A percentile compares a stretch with the other conserved stretches of the same genome.
Evolutionary conservation across 2,797 vertebrate species (phyloP).

Genomic region (Anguilla megastoma): DNA sequence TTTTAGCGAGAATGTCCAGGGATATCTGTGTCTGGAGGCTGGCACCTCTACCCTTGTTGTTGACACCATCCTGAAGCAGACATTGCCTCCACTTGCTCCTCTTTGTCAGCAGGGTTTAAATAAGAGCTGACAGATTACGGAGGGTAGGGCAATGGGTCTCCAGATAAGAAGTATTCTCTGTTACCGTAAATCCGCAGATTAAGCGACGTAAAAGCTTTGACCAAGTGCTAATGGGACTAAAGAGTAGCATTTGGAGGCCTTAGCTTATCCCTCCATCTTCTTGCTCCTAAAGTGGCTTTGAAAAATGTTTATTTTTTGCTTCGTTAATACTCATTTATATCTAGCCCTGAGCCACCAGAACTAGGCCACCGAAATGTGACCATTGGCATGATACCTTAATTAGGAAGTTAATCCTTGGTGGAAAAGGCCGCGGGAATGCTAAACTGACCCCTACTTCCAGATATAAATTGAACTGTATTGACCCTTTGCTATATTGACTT

Average conservation of each 20-base stretch:
- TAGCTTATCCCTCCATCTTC: constrained; percentile 63
- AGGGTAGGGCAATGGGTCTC: constrained; percentile 66
- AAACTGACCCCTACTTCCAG: background rate
- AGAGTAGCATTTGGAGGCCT: constrained; percentile 59
- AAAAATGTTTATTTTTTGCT: constrained; percentile 35
- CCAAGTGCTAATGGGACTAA: constrained; percentile 63
- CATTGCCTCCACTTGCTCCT: background rate
- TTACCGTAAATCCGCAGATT: constrained; percentile 81
- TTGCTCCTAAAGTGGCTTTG: constrained; percentile 23
- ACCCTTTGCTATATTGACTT: background rate
- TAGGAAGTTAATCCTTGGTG: constrained; percentile 68
- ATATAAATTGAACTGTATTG: background rate
- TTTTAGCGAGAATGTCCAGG: constrained; percentile 52
- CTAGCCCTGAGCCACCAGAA: constrained; percentile 51
- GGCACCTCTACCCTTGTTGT: constrained; percentile 40
- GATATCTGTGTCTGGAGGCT: constrained; percentile 70
- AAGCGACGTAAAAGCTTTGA: constrained; percentile 49
- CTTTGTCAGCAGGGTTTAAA: constrained; percentile 60
- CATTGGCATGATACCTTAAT: constrained; percentile 73
- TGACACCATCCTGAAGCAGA: constrained; percentile 10
- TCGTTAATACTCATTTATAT: constrained; percentile 53
- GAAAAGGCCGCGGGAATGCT: background rate
- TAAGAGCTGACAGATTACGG: constrained; percentile 66
- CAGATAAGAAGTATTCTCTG: constrained; percentile 80
- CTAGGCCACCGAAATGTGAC: constrained; percentile 59